A percentile compares a stretch with the other conserved stretches of the same genome.
Evolutionary conservation across 2,888 invertebrate genomes (phyloP).

Genomic region (Parnassius orleans): DNA sequence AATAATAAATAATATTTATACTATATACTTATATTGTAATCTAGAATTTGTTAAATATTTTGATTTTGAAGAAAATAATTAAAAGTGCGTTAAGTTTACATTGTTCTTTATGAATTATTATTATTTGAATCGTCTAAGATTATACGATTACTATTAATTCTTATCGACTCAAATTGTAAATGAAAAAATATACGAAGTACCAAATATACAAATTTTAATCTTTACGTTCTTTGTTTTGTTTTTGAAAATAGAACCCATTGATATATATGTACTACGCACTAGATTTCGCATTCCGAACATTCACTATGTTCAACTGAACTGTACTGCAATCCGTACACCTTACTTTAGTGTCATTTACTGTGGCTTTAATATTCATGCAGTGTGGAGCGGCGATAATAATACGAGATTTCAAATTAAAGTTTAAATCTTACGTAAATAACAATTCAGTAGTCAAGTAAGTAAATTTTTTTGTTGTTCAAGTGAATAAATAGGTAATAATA

Average conservation of each 20-base stretch:
- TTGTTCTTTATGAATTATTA: conserved; percentile 64
- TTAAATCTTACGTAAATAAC: too few relatives aligned
- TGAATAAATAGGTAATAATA: too few relatives aligned
- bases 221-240: conserved; percentile 52
- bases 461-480: too few relatives aligned
- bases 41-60: conserved; percentile 71
- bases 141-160: conserved; percentile 72
- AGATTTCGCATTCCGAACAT: too few relatives aligned
- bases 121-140: conserved; percentile 62
- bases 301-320: too few relatives aligned
- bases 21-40: conserved; percentile 55
- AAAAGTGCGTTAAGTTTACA: conserved; percentile 63
- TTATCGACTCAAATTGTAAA: conserved; percentile 77
- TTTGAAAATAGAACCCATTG: not conserved
- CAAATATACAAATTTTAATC: conserved; percentile 81
- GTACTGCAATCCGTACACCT: too few relatives aligned
- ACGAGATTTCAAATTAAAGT: too few relatives aligned
- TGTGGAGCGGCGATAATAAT: too few relatives aligned
- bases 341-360: too few relatives aligned
- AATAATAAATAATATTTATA: conserved; percentile 52
- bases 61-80: conserved; percentile 49
- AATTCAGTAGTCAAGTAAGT: too few relatives aligned
- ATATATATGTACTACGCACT: too few relatives aligned
- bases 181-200: conserved; percentile 79
- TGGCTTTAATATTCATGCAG: too few relatives aligned